Base-by-base conservation (phyloP, 1,140 invertebrate species). In the Megalopta genalis region DNA sequence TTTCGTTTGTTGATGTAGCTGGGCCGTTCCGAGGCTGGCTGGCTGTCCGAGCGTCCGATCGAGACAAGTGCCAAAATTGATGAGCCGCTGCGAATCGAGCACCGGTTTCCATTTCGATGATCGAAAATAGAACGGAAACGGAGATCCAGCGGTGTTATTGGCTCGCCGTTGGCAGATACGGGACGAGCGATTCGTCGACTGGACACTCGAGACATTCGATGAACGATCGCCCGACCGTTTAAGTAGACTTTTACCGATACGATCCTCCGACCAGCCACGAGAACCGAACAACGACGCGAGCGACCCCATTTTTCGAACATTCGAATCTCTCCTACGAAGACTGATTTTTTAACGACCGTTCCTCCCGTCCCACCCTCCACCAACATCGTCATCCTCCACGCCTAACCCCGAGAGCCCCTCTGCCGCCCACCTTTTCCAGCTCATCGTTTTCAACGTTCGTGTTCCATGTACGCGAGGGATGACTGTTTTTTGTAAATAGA, bases 291-390 rank as follows among this genome's bases (percentile, higher is more conserved):
- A 91, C 85, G 88, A 90, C 86, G 73, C 85, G 81, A 88, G 71
- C 83, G 79, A 89, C 76, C 77, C 77, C 77, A 80, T 80, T 88
- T 85, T 72, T 54, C 54, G 52, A 83, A 86, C 82, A 65, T 83
- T 80, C 80, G 73, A 88, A 87, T 87, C 87, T 88, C 84, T 88
- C 82, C 80, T 80, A 78, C 77, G 76, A 92, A 92, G 91, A 92
- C 90, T 91, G 90, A 92, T 90, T 92, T 92, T 92, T 87, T 81
- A 82, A 85, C 16, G 42, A 63, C 57, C 46, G 67, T 84, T 83
- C 63, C 75, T 82, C 84, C 82, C 16, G 0, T 52, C 14, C 49
- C 49, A 16, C 42, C 49, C 14, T 1, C 42, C 42, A 9, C 12
- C 9, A 46, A 2, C 42, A 10, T 46, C 42, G 42, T 46, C 42